Base-by-base conservation (phyloP, 2,797 vertebrate genomes). In the Gallinago nigripennis region DNA sequence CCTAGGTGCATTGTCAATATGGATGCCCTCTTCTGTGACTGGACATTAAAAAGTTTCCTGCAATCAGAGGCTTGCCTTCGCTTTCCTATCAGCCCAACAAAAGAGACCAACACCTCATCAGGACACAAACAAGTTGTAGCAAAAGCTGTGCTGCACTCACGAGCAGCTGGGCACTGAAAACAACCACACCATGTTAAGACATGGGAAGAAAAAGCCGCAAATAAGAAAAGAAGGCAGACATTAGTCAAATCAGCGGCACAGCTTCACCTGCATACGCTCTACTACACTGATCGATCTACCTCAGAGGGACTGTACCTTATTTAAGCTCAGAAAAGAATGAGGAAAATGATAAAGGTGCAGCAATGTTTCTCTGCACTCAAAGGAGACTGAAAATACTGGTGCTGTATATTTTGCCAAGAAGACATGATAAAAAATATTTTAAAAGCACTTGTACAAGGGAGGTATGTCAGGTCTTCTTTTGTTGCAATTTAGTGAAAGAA, bases 371-470 rank as follows among this genome's bases (percentile, higher is more conserved):
- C 16, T 90, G 33, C 31, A 18, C 18, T 51, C 60, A 90, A 82
- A 37, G 30, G 66, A 88, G 35, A 20, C 53, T 70, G 79, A 78
- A 95, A 95, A 90, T 54, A 80, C 57, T 11, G n/a, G 39, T 48
- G 41, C 37, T 48, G 45, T 13, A 12, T 83, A 43, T 73, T 85
- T 90, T 73, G 86, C 56, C 54, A 61, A 64, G 73, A 77, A 73
- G 69, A 51, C 11, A 13, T 4, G 46, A 60, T 50, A 54, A 90
- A 91, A 90, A 88, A 43, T 39, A 63, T 9, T 82, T 37, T 72
- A 37, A 89, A 90, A 80, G 30, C 20, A 35, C 65, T 25, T 21
- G n/a, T 50, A 60, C 81, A 90, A 75, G 20, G 25, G 10, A 92
- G 33, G 16, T 0, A 9, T 19, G 37, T 43, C 80, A 61, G 66